Base-by-base conservation (phyloP, 2,888 invertebrate species). In the Polyommatus iphigenia region DNA sequence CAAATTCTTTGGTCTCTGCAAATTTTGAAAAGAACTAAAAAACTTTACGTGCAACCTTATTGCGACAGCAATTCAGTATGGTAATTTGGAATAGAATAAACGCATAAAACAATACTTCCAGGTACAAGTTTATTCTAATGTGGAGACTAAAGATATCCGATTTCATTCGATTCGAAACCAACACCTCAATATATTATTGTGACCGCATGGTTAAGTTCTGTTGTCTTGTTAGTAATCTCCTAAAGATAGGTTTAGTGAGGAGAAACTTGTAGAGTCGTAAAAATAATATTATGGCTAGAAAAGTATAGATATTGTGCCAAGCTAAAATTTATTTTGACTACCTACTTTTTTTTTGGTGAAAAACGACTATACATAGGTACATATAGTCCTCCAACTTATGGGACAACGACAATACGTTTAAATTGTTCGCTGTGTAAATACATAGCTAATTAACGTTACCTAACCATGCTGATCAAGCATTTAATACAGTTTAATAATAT, bases 111-210 rank as follows among this genome's bases (percentile, higher is more conserved):
- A 41, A 41, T 24, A 73, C 41, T 24, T 10, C 20, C 20, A 62
- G 29, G 67, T 41, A 73, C 73, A 73, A 73, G 73, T 41, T 73
- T 73, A 73, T 50, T 73, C 41, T 73, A 46, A 73, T 73, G 73
- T n/a, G 13, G 13, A 46, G 15, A 54, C 50, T 54, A 54, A 4
- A 67, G 15, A 18, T 67, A 67, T 32, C 67, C 67, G 15, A 67
- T 67, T 67, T 67, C 67, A 67, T 67, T 67, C 67, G 67, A 29
- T 67, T 29, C 67, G 67, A 67, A 67, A 29, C 67, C 5, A 15
- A 67, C 67, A 67, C 67, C 67, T 67, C 67, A 67, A 67, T 67
- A 67, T 67, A 67, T 67, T 67, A 67, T 5, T 29, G 67, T 67
- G 29, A 15, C 29, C 29, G 29, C 29, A 32, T 67, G 4, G 3